Evolutionary conservation across 2,797 vertebrate species (phyloP), one percentile per base, ranked within the genome.

Genomic region (Gobio occitaniae): DNA sequence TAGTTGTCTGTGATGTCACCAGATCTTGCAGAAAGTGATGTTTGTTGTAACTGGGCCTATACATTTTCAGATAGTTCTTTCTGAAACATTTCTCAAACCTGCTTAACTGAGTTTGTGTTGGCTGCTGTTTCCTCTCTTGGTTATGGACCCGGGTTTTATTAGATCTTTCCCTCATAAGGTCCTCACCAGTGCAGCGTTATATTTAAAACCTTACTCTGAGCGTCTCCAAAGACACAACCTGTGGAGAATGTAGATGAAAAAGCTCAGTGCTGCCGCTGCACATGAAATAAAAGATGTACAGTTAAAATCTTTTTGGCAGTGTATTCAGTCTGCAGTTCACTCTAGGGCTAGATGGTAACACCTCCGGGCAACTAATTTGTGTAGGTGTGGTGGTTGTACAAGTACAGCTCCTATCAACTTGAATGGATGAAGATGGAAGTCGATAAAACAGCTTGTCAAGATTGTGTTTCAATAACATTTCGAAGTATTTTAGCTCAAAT

Each of bases 91-190:
- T 86, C 59, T 68, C 76, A 74, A 61, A 29, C 36, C n/a, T 47
- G 38, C 8, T 69, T 12, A 48, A 54, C 36, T 74, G 71, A 48
- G 50, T 66, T 52, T 80, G 41, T 44, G 36, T 50, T 79, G 11
- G 6, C 69, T 65, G 59, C 52, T 69, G 44, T 81, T 86, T 86
- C 72, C 77, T 77, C 85, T 61, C 47, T 79, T 66, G 72, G 56
- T 87, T 82, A 68, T 72, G 56, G 84, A 86, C 81, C 86, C 50
- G 41, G 6, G 19, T 50, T 69, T 88, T 88, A 88, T 87, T 86
- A 71, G 81, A 84, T 84, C 84, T 80, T 70, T 76, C 56, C 65
- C 17, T 48, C 5, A 76, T 63, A 66, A 81, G 74, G 78, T 79
- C 65, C 70, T 76, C 69, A 32, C 61, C 84, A 77, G 76, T 52